Conservation (phyloP, 2,797 vertebrate species). For the Lindbergichthys nudifrons region DNA sequence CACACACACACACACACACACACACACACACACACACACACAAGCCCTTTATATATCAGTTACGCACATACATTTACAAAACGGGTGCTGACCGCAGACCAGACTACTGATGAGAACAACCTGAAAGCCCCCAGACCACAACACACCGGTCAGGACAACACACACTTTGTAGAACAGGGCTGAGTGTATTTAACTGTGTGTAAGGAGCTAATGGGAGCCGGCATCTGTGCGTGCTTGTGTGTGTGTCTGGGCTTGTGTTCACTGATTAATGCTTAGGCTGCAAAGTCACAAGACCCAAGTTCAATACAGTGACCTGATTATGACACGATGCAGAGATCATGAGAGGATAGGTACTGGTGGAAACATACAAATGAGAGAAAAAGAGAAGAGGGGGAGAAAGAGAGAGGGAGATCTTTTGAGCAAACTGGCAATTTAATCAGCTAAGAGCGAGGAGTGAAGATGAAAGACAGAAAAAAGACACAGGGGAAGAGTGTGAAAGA, state of each 20-base stretch:
- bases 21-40: conserved; percentile 12
- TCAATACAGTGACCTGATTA: conserved; percentile 46
- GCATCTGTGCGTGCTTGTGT: conserved; percentile 16
- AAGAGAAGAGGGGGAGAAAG: background rate
- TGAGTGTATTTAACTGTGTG: conserved; percentile 21
- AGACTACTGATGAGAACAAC: conserved; percentile 40
- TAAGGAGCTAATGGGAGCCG: conserved; percentile 34
- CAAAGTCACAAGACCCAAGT: conserved; percentile 53
- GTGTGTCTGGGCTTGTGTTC: conserved; percentile 10
- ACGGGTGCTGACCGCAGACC: conserved; percentile 41
- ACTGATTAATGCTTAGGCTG: conserved; percentile 46
- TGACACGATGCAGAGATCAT: conserved; percentile 16
- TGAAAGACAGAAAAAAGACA: conserved; percentile 9
- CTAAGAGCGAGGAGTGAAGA: background rate
- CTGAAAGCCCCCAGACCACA: conserved; percentile 47
- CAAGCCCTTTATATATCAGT: conserved; percentile 21
- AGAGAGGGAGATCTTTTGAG: conserved; percentile 52
- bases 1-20: conserved; percentile 27
- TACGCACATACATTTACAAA: conserved; percentile 35
- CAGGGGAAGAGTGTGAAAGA: background rate
- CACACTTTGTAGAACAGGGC: conserved; percentile 28
- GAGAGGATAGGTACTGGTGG: background rate
- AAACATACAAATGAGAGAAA: background rate
- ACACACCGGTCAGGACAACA: conserved; percentile 26
- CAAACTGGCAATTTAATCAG: conserved; percentile 50